Conservation (phyloP, 2,888 invertebrate species). For the Dendrolimus pini region DNA sequence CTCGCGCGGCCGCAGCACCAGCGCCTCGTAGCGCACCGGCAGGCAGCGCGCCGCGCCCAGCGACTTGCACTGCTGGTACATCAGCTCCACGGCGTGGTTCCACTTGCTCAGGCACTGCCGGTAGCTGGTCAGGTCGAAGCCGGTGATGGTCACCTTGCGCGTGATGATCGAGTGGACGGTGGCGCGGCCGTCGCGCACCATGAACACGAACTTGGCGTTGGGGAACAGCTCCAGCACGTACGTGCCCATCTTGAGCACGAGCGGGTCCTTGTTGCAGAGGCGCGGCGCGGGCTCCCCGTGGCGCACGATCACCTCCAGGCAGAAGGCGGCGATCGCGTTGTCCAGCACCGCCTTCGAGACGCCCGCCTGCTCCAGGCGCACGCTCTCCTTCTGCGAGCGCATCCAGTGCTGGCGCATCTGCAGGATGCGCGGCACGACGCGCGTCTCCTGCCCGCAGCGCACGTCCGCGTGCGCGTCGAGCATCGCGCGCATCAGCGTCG, state of each 20-base stretch:
- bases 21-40: slow-evolving; percentile 96
- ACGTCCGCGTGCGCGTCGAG: slow-evolving; percentile 98
- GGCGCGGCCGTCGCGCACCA: slow-evolving; percentile 98
- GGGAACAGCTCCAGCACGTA: slow-evolving; percentile 96
- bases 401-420: slow-evolving; percentile 97
- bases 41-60: slow-evolving; percentile 87
- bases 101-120: slow-evolving; percentile 97
- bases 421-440: slow-evolving; percentile 96
- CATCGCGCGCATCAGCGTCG: slow-evolving; percentile 98
- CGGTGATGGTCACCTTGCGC: slow-evolving; percentile 91
- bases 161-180: slow-evolving; percentile 99
- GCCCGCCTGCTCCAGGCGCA: slow-evolving; percentile 95
- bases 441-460: slow-evolving; percentile 97
- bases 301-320: slow-evolving; percentile 95
- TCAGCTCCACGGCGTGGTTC: slow-evolving; percentile 96
- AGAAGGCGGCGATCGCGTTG: slow-evolving; percentile 97
- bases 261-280: slow-evolving; percentile 99
- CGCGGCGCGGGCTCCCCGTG: slow-evolving; percentile 97
- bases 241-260: slow-evolving; percentile 97
- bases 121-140: slow-evolving; percentile 96
- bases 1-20: slow-evolving; percentile 94
- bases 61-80: slow-evolving; percentile 95
- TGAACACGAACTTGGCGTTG: slow-evolving; percentile 97
- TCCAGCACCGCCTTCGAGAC: slow-evolving; percentile 94
- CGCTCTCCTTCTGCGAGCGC: slow-evolving; percentile 93